Evolutionary conservation across 2,888 invertebrate genomes (phyloP).

Genomic region (Sarcophaga subvicina): DNA sequence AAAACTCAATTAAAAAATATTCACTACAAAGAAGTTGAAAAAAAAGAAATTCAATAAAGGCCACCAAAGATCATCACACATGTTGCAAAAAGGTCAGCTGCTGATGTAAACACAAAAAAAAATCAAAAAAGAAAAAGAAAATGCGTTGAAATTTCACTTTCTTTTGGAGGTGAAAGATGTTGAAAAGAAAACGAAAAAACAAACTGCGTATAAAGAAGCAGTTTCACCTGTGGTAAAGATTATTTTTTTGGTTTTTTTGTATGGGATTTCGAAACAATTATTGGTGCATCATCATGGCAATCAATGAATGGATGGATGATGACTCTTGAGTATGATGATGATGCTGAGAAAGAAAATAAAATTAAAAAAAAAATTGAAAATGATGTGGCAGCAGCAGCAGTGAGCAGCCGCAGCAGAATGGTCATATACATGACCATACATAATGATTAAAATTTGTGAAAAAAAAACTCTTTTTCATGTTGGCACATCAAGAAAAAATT

Average conservation of each 20-base stretch:
- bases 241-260: not conserved
- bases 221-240: slow-evolving; percentile 48
- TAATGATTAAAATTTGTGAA: too few species aligned
- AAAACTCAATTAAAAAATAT: too few species aligned
- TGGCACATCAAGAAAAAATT: too few species aligned
- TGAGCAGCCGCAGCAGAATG: too few species aligned
- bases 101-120: not conserved
- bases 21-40: too few species aligned
- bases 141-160: slow-evolving; percentile 48
- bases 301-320: slow-evolving; percentile 35
- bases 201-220: slow-evolving; percentile 22
- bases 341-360: slow-evolving; percentile 8
- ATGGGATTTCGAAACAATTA: slow-evolving; percentile 37
- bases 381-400: too few species aligned
- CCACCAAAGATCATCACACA: not conserved
- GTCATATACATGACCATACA: too few species aligned
- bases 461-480: too few species aligned
- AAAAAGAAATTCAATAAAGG: not conserved
- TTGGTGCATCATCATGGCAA: slow-evolving; percentile 59
- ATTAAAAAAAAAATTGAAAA: not conserved
- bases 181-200: not conserved
- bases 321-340: not conserved
- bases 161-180: slow-evolving; percentile 3
- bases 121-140: not conserved
- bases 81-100: slow-evolving; percentile 40